Evolutionary conservation across 2,888 invertebrate species (phyloP), one percentile per base, ranked within the genome.

Genomic region (Sepioteuthis lessoniana): DNA sequence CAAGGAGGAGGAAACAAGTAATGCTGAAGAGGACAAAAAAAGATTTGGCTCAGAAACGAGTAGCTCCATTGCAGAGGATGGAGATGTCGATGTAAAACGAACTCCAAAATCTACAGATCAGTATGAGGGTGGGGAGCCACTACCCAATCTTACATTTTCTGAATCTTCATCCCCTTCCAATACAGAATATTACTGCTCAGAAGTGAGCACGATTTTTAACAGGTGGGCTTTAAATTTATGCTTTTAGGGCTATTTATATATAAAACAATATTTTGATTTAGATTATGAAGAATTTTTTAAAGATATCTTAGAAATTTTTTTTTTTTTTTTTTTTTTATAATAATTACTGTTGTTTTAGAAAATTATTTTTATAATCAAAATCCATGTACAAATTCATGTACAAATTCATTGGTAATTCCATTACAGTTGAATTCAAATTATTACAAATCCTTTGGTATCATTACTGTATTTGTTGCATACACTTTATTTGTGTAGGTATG

Each of bases 191-290:
- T 92, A 92, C 42, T 37, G 38, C 93, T 94, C 96, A 94, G 96
- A 96, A 94, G 96, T 96, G 37, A 96, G 96, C 94, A 96, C 96
- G 94, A 95, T 96, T 90, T 96, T 96, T 28, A 96, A 96, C 95
- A 96, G 96, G 96, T 96, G 94, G 94, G 94, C 47, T 4, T 25
- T 25, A 25, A 91, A 5, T 76, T 35, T 4, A 25, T 55, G 25
- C 21, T 25, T 55, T 19, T 47, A 1, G 47, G 7, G 47, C 47
- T 47, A 13, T 47, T 47, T 47, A 19, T 19, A 47, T 47, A 47
- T 47, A 47, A 47, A 13, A 47, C 19, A 47, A 47, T 19, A 13
- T 47, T 47, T 16, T 47, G 47, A 16, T 47, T 47, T 47, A 13
- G 10, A 19, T 47, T 19, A 47, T 13, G 13, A 13, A 19, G 1